Conservation (phyloP, 2,888 invertebrate genomes). For the Brachynemurus nebulosus region DNA sequence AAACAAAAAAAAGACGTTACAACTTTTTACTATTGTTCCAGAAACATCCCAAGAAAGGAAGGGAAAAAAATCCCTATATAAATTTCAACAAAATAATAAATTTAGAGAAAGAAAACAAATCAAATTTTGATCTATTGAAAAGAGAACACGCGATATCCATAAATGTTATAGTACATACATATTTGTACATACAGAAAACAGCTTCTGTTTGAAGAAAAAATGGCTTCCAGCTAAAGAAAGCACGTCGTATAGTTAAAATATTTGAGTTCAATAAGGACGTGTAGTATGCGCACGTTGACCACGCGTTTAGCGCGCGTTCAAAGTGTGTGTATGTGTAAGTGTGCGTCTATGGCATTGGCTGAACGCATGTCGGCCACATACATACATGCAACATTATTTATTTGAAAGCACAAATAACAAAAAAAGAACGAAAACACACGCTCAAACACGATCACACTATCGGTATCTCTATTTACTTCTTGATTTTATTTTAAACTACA, state of each 20-base stretch:
- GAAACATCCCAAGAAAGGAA: not conserved
- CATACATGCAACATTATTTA: conserved; percentile 9
- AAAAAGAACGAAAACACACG: not conserved
- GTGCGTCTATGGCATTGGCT: conserved; percentile 25
- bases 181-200: not conserved
- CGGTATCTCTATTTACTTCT: not conserved
- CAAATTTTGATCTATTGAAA: not conserved
- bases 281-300: conserved; percentile 25
- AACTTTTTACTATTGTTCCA: not conserved
- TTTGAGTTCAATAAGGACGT: not conserved
- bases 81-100: not conserved
- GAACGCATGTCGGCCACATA: conserved; percentile 18
- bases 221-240: not conserved
- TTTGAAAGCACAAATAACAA: not conserved
- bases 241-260: not conserved
- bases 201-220: not conserved
- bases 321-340: no score
- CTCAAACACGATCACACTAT: not conserved
- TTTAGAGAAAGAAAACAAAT: not conserved
- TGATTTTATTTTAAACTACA: no score
- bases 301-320: conserved; percentile 31
- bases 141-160: not conserved
- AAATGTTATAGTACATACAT: not conserved
- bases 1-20: not conserved
- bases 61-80: not conserved